Evolutionary conservation across 2,797 vertebrate species (phyloP).

Genomic region (Semaprochilodus insignis): DNA sequence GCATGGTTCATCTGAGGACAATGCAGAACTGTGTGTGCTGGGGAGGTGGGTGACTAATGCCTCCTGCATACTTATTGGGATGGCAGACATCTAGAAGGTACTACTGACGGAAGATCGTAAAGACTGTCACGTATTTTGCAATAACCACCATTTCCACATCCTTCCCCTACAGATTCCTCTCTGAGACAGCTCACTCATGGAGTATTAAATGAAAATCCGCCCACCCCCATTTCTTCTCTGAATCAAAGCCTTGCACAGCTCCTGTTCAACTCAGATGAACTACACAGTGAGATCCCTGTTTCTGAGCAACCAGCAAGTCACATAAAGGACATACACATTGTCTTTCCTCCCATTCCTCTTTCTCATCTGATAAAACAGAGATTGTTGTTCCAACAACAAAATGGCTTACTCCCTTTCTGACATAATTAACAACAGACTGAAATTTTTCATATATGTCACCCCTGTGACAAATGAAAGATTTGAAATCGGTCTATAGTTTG

Average conservation of each 20-base stretch:
- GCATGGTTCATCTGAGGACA: constrained; percentile 79
- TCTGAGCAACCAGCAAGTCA: constrained; percentile 29
- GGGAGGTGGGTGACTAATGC: constrained; percentile 53
- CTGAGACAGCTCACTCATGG: constrained; percentile 61
- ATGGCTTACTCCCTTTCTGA: background rate
- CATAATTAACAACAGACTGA: background rate
- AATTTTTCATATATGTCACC: too few species aligned
- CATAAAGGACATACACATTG: background rate
- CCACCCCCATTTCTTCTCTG: constrained; percentile 64
- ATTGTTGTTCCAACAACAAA: background rate
- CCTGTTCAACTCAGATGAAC: constrained; percentile 31
- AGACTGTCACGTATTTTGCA: constrained; percentile 69
- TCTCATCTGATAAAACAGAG: constrained; percentile 5
- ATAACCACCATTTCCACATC: constrained; percentile 62
- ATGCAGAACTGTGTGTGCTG: constrained; percentile 71
- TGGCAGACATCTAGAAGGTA: constrained; percentile 74
- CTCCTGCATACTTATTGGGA: constrained; percentile 73
- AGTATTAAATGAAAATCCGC: constrained; percentile 56
- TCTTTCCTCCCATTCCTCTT: constrained; percentile 9
- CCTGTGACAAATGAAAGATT: too few species aligned
- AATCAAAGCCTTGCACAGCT: constrained; percentile 64
- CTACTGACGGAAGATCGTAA: constrained; percentile 73
- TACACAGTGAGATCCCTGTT: constrained; percentile 15
- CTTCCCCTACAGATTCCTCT: constrained; percentile 58
- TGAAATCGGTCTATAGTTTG: too few species aligned